Evolutionary conservation across 2,113 vertebrate species (phyloP).

Genomic region (Polypterus senegalus): DNA sequence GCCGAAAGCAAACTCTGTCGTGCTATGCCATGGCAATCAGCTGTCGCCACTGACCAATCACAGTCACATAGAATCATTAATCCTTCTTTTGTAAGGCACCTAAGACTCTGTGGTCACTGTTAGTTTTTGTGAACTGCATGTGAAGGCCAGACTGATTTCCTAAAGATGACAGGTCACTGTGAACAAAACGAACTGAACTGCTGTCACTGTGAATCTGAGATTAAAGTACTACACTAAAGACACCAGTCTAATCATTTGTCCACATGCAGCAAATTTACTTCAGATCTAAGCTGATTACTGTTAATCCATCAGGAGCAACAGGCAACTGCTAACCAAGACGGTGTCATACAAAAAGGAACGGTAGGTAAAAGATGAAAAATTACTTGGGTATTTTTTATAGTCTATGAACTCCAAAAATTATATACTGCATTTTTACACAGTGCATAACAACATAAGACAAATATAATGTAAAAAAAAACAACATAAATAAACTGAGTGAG

Average conservation of each 20-base stretch:
- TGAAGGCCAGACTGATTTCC: constrained; percentile 82
- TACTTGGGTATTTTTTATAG: too few relatives aligned
- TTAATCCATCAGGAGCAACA: constrained; percentile 55
- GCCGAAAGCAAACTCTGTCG: constrained; percentile 63
- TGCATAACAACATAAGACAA: too few relatives aligned
- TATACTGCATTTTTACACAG: too few relatives aligned
- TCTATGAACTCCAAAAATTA: too few relatives aligned
- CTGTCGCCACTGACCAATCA: constrained; percentile 83
- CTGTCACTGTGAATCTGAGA: constrained; percentile 47
- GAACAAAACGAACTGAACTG: constrained; percentile 45
- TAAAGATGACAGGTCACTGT: constrained; percentile 69
- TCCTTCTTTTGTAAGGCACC: constrained; percentile 74
- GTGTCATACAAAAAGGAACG: background rate
- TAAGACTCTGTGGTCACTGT: constrained; percentile 75
- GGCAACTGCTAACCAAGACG: constrained; percentile 39
- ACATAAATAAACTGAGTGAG: too few relatives aligned
- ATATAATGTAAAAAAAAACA: too few relatives aligned
- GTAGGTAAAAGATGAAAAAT: too few relatives aligned
- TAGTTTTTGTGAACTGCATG: constrained; percentile 75
- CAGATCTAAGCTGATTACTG: constrained; percentile 56
- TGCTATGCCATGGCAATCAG: constrained; percentile 67
- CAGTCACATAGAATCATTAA: constrained; percentile 81
- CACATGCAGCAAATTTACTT: constrained; percentile 50
- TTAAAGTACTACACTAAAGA: constrained; percentile 54
- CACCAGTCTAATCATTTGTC: constrained; percentile 63